Evolutionary conservation across 2,797 vertebrate species (phyloP).

Genomic region (Phoeniculus purpureus): DNA sequence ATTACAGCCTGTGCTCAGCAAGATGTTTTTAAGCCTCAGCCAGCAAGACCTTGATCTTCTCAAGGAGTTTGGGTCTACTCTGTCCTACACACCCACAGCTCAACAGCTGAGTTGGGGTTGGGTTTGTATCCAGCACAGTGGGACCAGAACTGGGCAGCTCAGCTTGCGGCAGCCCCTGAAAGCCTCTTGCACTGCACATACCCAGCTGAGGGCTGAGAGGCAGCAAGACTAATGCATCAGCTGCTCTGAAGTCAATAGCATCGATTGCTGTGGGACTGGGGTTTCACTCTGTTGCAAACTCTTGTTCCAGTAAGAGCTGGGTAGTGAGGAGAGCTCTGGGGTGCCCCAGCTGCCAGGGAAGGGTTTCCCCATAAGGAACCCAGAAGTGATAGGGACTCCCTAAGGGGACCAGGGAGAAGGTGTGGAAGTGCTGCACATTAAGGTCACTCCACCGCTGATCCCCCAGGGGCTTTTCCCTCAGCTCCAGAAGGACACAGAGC

Average conservation of each 20-base stretch:
- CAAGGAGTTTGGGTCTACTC: conserved; percentile 14
- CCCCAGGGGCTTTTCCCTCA: neutral
- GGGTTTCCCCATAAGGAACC: neutral
- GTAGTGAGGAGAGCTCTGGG: neutral
- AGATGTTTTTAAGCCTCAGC: conserved; percentile 44
- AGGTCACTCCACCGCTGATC: accelerated
- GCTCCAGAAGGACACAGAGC: too few relatives aligned
- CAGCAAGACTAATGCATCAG: neutral
- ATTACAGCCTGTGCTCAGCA: neutral
- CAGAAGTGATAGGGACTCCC: accelerated
- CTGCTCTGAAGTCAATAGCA: neutral
- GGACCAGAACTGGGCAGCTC: neutral
- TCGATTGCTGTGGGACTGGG: neutral
- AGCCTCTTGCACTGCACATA: neutral
- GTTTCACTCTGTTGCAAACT: accelerated
- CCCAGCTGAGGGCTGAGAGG: neutral
- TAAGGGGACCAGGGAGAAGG: neutral
- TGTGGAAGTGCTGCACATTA: accelerated
- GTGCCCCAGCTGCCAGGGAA: neutral
- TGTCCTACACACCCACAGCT: neutral
- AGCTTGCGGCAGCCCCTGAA: neutral
- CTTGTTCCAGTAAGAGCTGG: neutral
- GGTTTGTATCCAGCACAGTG: neutral
- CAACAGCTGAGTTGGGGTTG: neutral
- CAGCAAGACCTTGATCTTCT: conserved; percentile 47